phyloP scores from a whole-genome alignment of 2,113 vertebrate genomes.

The Pleuronectes platessa region DNA sequence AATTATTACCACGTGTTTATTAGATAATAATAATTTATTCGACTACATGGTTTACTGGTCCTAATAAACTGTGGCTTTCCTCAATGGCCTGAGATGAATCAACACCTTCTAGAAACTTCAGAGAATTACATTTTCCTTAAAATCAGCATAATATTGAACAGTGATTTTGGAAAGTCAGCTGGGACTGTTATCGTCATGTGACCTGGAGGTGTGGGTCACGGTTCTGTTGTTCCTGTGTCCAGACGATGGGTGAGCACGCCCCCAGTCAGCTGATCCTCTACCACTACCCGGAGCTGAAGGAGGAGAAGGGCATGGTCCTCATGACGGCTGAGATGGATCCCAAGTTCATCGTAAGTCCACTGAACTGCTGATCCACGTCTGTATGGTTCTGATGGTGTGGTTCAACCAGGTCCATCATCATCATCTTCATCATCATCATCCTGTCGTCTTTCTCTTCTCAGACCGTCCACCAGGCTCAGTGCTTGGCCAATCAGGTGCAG shows the following conservation, averaged over 20 bases:
- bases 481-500: conserved; percentile 94
- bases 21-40: no score
- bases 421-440: neutral
- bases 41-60: no score
- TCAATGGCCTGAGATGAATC: no score
- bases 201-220: neutral
- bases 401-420: neutral
- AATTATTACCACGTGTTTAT: no score
- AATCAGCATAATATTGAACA: no score
- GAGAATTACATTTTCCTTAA: neutral
- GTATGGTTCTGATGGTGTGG: neutral
- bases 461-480: conserved; percentile 92
- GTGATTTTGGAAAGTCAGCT: neutral
- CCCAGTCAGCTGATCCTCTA: conserved; percentile 93
- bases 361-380: neutral
- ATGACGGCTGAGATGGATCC: conserved; percentile 95
- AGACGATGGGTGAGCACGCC: conserved; percentile 89
- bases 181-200: neutral
- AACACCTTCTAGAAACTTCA: no score
- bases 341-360: conserved; percentile 89
- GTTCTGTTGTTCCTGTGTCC: neutral
- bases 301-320: conserved; percentile 92
- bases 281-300: conserved; percentile 92
- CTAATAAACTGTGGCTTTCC: no score
- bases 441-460: conserved; percentile 57